phyloP scores from a whole-genome alignment of 2,888 invertebrate genomes.

The Tipula helvola region DNA sequence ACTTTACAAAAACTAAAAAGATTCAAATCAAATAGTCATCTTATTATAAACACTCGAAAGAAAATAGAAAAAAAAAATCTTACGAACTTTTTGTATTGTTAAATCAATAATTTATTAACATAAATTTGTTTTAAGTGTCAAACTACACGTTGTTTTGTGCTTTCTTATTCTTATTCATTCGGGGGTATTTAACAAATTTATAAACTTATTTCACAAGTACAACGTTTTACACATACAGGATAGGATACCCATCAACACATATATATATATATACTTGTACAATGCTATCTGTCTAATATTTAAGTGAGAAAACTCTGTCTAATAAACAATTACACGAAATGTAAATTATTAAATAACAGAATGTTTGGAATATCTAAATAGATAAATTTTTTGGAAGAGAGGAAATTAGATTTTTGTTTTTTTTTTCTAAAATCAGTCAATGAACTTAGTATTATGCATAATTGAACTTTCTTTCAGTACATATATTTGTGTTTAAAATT shows the following conservation, averaged over 20 bases:
- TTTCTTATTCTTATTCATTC: background rate
- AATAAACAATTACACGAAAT: background rate
- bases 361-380: background rate
- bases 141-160: background rate
- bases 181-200: background rate
- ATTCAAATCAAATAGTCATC: slow-evolving; percentile 4
- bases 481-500: background rate
- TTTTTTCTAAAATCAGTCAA: background rate
- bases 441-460: background rate
- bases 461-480: background rate
- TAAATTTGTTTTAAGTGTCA: background rate
- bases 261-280: background rate
- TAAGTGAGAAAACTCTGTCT: background rate
- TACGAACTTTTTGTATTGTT: slow-evolving; percentile 4
- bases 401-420: background rate
- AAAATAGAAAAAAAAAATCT: background rate
- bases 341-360: background rate
- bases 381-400: background rate
- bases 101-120: slow-evolving; percentile 10
- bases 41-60: background rate
- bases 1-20: background rate
- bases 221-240: background rate
- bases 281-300: background rate
- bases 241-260: background rate
- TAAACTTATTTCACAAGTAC: background rate